Evolutionary conservation across 2,113 vertebrate species (phyloP).

Genomic region (Lamprotornis superbus): DNA sequence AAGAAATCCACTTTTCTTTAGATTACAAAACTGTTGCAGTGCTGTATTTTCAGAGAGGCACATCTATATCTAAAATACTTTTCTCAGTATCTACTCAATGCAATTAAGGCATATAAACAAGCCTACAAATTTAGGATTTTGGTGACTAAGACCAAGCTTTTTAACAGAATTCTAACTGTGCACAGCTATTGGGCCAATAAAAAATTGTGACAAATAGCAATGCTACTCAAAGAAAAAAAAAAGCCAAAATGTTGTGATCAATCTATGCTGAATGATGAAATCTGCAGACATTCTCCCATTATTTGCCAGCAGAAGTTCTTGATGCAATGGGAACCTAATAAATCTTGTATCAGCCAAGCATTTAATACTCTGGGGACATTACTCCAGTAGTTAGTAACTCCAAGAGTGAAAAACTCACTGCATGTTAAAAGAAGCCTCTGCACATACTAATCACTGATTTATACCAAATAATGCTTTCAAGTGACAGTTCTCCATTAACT

Average conservation of each 20-base stretch:
- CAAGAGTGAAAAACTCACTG: background rate
- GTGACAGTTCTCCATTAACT: background rate
- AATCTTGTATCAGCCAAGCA: background rate
- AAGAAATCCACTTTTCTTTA: background rate
- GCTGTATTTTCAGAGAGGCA: background rate
- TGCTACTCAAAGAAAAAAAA: background rate
- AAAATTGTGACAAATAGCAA: background rate
- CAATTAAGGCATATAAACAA: background rate
- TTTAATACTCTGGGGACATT: background rate
- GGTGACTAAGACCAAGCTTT: background rate
- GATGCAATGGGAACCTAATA: background rate
- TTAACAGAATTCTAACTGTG: background rate
- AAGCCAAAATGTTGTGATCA: background rate
- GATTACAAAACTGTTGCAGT: background rate
- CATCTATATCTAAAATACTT: background rate
- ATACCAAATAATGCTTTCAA: background rate
- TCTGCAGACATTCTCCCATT: background rate
- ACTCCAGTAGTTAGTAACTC: background rate
- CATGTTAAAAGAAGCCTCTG: background rate
- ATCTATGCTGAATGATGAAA: background rate
- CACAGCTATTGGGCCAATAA: background rate
- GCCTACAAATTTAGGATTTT: background rate
- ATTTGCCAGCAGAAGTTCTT: background rate
- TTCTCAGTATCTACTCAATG: background rate
- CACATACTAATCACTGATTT: fast-evolving